Evolutionary conservation across 2,113 vertebrate genomes (phyloP), one percentile per base, ranked within the genome.

Genomic region (Heterocephalus glaber): DNA sequence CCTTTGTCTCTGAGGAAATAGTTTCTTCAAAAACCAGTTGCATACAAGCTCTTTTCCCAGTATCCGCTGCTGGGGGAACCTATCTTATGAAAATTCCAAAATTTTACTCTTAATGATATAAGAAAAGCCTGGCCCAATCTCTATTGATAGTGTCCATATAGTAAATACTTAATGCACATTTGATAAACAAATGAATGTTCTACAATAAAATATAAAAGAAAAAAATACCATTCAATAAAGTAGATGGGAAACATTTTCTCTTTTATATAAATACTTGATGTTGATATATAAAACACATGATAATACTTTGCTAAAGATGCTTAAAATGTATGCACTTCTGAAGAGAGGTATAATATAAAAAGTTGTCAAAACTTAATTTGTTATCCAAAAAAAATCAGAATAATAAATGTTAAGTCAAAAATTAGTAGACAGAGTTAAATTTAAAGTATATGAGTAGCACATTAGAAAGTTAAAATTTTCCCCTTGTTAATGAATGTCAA

Each of bases 351-450:
- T 38, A 70, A 61, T 33, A 63, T 76, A 56, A 93, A 92, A 93
- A 80, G 7, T 26, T 86, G 30, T 77, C 33, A 82, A 86, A 84
- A 72, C 17, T 11, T 84, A 82, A 86, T 77, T 65, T 68, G 10
- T 60, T 76, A 49, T 3, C 7, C 47, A 30, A 89, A 89, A 5
- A 92, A 96, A 97, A 68, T 89, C 44, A 94, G 68, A 84, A 16
- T n/a, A 63, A 47, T 80, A 84, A 65, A 33, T 41, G 11, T 38
- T 72, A 89, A 92, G 30, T 74, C 28, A 90, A 94, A 86, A 88
- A 35, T 58, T 89, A 63, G 4, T 33, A 94, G 20, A 77, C 10
- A 85, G n/a, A 83, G 33, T 85, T 74, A 90, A 90, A 85, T 33
- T 12, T 66, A 26, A 90, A 80, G 30, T 61, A 83, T 44, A 38